A percentile compares a stretch with the other conserved stretches of the same genome.
phyloP scores from a whole-genome alignment of 2,113 vertebrate genomes.

The Cercocebus atys region DNA sequence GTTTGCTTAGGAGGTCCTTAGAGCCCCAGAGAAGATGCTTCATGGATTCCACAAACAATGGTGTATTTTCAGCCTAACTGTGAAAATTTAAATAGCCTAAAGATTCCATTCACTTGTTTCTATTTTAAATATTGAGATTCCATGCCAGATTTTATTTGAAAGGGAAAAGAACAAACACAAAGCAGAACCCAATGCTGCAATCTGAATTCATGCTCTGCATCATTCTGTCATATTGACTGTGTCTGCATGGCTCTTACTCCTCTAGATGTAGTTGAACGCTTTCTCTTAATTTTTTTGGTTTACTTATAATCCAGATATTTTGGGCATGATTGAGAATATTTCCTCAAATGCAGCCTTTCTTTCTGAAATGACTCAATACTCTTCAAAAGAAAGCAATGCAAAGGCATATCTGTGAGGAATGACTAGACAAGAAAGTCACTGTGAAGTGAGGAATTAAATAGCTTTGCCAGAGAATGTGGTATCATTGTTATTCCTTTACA shows the following conservation, averaged over 20 bases:
- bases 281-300: background rate
- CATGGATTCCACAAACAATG: background rate
- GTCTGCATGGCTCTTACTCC: background rate
- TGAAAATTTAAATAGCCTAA: background rate
- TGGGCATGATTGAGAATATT: background rate
- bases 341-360: constrained; percentile 2
- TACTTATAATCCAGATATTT: constrained; percentile 28
- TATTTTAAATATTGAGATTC: constrained; percentile 18
- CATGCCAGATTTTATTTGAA: background rate
- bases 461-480: background rate
- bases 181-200: background rate
- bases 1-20: background rate
- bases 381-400: background rate
- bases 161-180: background rate
- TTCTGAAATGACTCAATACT: constrained; percentile 9
- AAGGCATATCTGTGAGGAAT: constrained; percentile 19
- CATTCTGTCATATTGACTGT: background rate
- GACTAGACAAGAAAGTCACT: background rate
- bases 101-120: background rate
- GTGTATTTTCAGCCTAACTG: background rate
- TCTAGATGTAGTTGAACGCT: background rate
- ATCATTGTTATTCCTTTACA: background rate
- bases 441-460: background rate
- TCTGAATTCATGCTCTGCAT: background rate
- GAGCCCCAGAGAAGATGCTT: background rate